Conservation (phyloP, 1,140 invertebrate genomes). For the Drosophila ercepeae region DNA sequence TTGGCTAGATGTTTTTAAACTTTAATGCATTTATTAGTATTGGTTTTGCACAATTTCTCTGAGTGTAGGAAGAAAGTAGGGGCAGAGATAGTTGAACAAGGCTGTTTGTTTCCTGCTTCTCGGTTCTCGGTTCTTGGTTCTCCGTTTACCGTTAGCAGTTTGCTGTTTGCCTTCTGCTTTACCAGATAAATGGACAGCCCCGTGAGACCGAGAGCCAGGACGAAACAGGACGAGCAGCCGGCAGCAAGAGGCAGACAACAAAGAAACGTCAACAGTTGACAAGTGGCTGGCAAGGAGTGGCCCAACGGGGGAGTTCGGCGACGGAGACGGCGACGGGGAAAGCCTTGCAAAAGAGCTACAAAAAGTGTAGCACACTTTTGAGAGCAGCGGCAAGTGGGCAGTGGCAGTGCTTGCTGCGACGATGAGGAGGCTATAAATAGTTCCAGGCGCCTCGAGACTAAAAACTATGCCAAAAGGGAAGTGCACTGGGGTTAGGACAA, state of each 20-base stretch:
- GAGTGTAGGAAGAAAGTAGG: neutral
- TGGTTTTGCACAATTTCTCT: neutral
- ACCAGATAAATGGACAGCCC: conserved; percentile 74
- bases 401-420: no score
- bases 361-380: conserved; percentile 50
- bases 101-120: conserved; percentile 41
- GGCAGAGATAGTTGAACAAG: conserved; percentile 32
- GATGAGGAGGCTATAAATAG: conserved; percentile 66
- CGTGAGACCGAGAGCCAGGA: conserved; percentile 65
- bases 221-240: conserved; percentile 37
- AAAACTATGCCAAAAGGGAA: conserved; percentile 66
- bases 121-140: conserved; percentile 16
- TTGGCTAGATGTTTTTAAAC: no score
- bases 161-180: conserved; percentile 52
- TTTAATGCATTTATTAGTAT: neutral
- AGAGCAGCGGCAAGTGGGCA: conserved; percentile 54
- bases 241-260: conserved; percentile 52
- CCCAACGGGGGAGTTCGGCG: neutral
- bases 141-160: conserved; percentile 42
- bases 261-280: conserved; percentile 72
- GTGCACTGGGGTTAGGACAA: conserved; percentile 8
- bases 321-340: neutral
- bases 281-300: conserved; percentile 51
- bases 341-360: conserved; percentile 13
- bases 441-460: conserved; percentile 60